Base-by-base conservation (phyloP, 2,113 vertebrate genomes). In the Camarhynchus parvulus region DNA sequence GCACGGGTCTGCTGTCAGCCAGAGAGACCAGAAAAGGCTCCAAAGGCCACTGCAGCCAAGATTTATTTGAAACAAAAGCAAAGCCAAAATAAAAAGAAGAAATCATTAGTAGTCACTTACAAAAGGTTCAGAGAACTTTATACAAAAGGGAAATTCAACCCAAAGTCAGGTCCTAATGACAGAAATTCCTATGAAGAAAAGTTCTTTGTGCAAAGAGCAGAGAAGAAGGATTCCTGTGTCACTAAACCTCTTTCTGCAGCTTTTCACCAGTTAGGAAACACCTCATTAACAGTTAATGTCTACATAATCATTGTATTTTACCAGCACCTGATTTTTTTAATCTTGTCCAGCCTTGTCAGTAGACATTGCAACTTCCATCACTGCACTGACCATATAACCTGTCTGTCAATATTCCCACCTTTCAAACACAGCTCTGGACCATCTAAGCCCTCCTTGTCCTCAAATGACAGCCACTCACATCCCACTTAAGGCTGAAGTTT, bases 221-320 rank as follows among this genome's bases (percentile, higher is more conserved):
- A 76, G 55, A 82, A 83, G 49, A 96, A 80, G 84, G 78, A 95
- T 87, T 92, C 87, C 76, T 47, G 31, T 85, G 89, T 83, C 92
- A 88, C 79, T 88, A 90, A 94, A 74, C 52, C 28, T 44, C 94
- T 72, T 92, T 92, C 93, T 84, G 25, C 53, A 49, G 92, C 79
- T 92, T 97, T 96, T 96, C 94, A 94, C 50, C 91, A 94, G 73
- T 97, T 83, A 90, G 72, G 89, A 89, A 97, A 66, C 78, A 87
- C 93, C 66, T 96, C 96, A 94, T 97, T 97, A 97, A 83, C 78
- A 88, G 94, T 90, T 86, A 70, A 81, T 37, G 67, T 86, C 91
- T 79, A 70, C 64, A 88, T 93, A 95, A 91, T 61, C 52, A 53
- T 31, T 69, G 44, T 55, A 73, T 89, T 96, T 95, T 83, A 91